Evolutionary conservation across 2,113 vertebrate species (phyloP).

Genomic region (Heterochromis multidens): DNA sequence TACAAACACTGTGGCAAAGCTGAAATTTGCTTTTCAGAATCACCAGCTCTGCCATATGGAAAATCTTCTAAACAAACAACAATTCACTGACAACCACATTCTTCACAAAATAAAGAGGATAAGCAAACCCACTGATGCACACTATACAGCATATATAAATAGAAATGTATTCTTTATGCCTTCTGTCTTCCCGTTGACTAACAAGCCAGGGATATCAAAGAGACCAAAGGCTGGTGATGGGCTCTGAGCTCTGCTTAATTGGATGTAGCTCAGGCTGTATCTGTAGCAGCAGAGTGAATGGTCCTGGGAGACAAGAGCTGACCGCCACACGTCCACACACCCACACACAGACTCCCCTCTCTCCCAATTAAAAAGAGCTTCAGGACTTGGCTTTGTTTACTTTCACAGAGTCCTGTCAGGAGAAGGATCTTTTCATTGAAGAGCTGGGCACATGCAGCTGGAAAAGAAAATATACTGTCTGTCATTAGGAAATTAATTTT

Average conservation of each 20-base stretch:
- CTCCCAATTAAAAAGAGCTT: conserved; percentile 14
- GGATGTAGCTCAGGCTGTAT: conserved; percentile 35
- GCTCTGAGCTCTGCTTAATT: conserved; percentile 60
- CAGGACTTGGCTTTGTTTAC: conserved; percentile 6
- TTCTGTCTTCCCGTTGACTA: conserved; percentile 20
- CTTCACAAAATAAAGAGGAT: background rate
- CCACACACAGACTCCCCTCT: background rate
- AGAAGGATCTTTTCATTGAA: background rate
- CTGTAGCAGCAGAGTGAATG: conserved; percentile 22
- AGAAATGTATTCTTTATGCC: conserved; percentile 3
- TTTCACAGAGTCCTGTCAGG: background rate
- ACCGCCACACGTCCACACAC: conserved; percentile 1
- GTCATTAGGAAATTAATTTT: background rate
- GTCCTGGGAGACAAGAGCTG: conserved; percentile 34
- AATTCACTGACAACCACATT: background rate
- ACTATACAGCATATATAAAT: background rate
- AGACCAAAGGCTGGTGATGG: conserved; percentile 47
- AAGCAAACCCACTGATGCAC: background rate
- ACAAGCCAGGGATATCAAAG: conserved; percentile 61
- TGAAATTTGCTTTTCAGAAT: background rate
- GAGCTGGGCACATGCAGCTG: background rate
- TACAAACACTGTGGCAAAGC: background rate
- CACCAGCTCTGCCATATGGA: background rate
- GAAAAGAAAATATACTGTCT: background rate
- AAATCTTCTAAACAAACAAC: background rate